Percentiles rank a stretch among this genome's conserved stretches.
Conservation (phyloP, 2,888 invertebrate genomes). For the Flexamia atlantica region DNA sequence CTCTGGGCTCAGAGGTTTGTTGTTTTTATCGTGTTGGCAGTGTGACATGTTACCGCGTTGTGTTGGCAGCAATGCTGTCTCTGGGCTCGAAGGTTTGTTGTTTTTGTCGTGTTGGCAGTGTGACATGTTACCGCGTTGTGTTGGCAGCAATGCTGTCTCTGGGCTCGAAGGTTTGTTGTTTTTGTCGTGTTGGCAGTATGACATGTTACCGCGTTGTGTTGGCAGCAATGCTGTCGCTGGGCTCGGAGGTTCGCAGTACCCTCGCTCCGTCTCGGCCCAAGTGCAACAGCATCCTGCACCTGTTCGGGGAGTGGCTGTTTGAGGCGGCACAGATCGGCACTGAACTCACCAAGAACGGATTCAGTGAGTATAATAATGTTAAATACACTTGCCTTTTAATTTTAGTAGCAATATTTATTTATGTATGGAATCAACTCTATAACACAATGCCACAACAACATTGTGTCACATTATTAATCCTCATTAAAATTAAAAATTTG, state of each 20-base stretch:
- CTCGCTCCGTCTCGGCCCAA: slow-evolving; percentile 89
- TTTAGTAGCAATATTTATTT: too few relatives aligned
- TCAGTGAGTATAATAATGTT: slow-evolving; percentile 35
- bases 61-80: too few relatives aligned
- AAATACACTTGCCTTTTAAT: too few relatives aligned
- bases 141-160: too few relatives aligned
- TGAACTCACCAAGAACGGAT: slow-evolving; percentile 73
- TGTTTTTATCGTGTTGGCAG: neutral
- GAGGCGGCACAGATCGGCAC: slow-evolving; percentile 96
- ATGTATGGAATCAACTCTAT: too few relatives aligned
- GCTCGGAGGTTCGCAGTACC: slow-evolving; percentile 81
- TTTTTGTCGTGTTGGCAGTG: neutral
- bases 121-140: too few relatives aligned
- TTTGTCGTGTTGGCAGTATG: neutral
- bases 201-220: slow-evolving; percentile 59
- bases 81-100: too few relatives aligned
- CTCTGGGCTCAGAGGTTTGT: neutral
- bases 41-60: too few relatives aligned
- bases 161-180: slow-evolving; percentile 80
- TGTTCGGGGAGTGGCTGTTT: slow-evolving; percentile 98
- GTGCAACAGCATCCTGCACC: slow-evolving; percentile 96
- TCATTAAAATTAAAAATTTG: too few relatives aligned
- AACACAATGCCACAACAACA: too few relatives aligned
- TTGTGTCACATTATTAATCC: too few relatives aligned
- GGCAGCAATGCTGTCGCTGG: slow-evolving; percentile 81